A percentile compares a stretch with the other conserved stretches of the same genome.
These are phyloP conservation scores for Euthynnus affinis DNA, from an alignment of 2,797 vertebrate genomes.

Conservation along the genomic window DNA sequence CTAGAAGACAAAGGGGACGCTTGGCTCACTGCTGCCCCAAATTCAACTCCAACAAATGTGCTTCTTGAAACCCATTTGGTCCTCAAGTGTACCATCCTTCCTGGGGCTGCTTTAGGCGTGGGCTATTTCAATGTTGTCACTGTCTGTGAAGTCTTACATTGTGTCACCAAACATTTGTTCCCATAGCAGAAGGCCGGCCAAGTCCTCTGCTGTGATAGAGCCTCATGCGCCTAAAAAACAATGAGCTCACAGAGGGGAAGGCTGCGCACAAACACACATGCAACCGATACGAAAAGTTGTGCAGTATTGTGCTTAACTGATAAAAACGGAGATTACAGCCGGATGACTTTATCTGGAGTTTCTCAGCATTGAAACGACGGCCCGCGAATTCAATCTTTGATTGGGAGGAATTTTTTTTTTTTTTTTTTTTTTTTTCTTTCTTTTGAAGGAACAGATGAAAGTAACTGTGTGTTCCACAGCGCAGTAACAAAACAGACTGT, in stretches of 20 bases:
- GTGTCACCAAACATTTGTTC: slow-evolving; percentile 31
- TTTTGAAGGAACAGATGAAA: slow-evolving; percentile 62
- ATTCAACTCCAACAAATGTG: background rate
- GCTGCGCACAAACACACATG: slow-evolving; percentile 21
- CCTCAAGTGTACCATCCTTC: background rate
- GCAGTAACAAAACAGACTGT: slow-evolving; percentile 78
- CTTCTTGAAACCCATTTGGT: background rate
- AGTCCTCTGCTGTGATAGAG: slow-evolving; percentile 35
- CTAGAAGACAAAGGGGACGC: too few species aligned
- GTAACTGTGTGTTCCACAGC: slow-evolving; percentile 71
- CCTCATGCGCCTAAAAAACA: slow-evolving; percentile 22
- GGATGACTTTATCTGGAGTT: slow-evolving; percentile 46
- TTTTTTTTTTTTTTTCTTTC: too few species aligned
- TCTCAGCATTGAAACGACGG: slow-evolving; percentile 48
- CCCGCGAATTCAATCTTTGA: slow-evolving; percentile 42
- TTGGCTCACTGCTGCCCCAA: background rate
- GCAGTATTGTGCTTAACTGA: slow-evolving; percentile 35
- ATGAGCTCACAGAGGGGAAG: slow-evolving; percentile 50
- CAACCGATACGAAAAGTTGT: background rate
- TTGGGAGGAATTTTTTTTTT: slow-evolving; percentile 34
- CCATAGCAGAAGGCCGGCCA: slow-evolving; percentile 29
- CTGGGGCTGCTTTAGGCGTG: background rate
- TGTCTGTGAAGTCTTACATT: slow-evolving; percentile 7
- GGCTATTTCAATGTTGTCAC: background rate
- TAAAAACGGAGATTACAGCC: slow-evolving; percentile 42